These are phyloP conservation scores for Paracyclopina nana DNA, from an alignment of 1,140 invertebrate species.

Conservation along the genomic window DNA sequence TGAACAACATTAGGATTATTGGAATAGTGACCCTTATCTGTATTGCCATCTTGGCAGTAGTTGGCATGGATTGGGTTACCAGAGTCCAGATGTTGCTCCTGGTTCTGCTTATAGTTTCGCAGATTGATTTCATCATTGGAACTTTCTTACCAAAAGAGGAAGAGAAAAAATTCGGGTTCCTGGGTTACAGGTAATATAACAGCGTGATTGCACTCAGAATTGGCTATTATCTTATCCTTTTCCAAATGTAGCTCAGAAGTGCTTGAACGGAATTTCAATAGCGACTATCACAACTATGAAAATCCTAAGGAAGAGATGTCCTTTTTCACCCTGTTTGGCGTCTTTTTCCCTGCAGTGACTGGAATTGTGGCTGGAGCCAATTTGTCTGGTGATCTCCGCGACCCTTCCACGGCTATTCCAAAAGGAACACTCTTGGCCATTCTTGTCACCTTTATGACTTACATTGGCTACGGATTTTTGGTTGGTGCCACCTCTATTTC, in stretches of 20 bases:
- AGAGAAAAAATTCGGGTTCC: slow-evolving; percentile 12
- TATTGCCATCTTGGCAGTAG: slow-evolving; percentile 26
- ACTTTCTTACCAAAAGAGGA: slow-evolving; percentile 43
- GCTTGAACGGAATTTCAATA: too few species aligned
- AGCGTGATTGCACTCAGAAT: too few species aligned
- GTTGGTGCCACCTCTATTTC: slow-evolving; percentile 53
- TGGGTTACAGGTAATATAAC: slow-evolving; percentile 6
- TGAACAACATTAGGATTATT: slow-evolving; percentile 38
- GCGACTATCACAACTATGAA: slow-evolving; percentile 21
- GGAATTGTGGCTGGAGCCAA: slow-evolving; percentile 47
- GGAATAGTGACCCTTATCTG: slow-evolving; percentile 29
- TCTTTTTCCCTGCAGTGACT: slow-evolving; percentile 92
- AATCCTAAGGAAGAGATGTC: slow-evolving; percentile 43
- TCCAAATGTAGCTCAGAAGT: too few species aligned
- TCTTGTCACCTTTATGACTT: slow-evolving; percentile 56
- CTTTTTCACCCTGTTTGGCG: slow-evolving; percentile 86
- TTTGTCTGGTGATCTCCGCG: slow-evolving; percentile 48
- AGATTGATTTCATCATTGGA: slow-evolving; percentile 69
- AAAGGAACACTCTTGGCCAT: slow-evolving; percentile 62
- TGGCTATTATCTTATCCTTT: too few species aligned
- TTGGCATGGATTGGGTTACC: slow-evolving; percentile 34
- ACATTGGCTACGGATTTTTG: slow-evolving; percentile 55
- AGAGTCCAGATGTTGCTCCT: slow-evolving; percentile 59
- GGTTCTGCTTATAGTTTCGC: slow-evolving; percentile 65
- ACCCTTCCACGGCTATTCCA: slow-evolving; percentile 32